A percentile compares a stretch with the other conserved stretches of the same genome.
Conservation (phyloP, 2,888 invertebrate genomes). For the Zele albiditarsus region DNA sequence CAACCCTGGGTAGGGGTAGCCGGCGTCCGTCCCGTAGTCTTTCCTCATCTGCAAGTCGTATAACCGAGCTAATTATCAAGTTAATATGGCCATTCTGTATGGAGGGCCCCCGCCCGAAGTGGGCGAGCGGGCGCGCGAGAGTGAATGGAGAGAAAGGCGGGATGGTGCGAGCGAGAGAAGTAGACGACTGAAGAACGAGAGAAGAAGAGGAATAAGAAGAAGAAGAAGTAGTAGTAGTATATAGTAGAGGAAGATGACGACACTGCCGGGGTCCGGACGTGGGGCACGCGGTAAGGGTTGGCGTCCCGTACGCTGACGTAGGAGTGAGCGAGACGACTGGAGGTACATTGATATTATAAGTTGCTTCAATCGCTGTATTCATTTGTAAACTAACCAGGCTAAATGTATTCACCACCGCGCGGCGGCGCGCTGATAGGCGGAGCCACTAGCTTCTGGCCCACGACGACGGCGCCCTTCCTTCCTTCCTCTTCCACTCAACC, state of each 20-base stretch:
- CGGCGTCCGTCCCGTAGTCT: slow-evolving; percentile 73
- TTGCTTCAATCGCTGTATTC: slow-evolving; percentile 83
- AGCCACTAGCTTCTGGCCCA: slow-evolving; percentile 67
- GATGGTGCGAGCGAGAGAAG: slow-evolving; percentile 52
- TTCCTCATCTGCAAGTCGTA: slow-evolving; percentile 91
- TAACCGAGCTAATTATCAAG: slow-evolving; percentile 93
- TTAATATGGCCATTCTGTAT: slow-evolving; percentile 88
- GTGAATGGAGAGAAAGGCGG: slow-evolving; percentile 44
- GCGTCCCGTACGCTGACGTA: slow-evolving; percentile 48
- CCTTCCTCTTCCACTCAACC: slow-evolving; percentile 56
- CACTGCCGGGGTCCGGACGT: slow-evolving; percentile 34
- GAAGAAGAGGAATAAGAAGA: slow-evolving; percentile 38
- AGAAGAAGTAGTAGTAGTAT: slow-evolving; percentile 31
- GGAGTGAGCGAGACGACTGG: slow-evolving; percentile 70
- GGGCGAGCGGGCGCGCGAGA: slow-evolving; percentile 61
- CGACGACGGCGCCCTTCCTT: slow-evolving; percentile 69
- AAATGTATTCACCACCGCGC: slow-evolving; percentile 73
- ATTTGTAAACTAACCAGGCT: slow-evolving; percentile 79
- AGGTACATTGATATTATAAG: slow-evolving; percentile 81
- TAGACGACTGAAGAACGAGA: slow-evolving; percentile 41
- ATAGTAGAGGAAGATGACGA: slow-evolving; percentile 29
- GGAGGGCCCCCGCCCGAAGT: slow-evolving; percentile 74
- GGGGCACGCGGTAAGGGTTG: slow-evolving; percentile 28
- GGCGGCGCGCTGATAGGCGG: slow-evolving; percentile 72
- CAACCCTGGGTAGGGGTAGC: slow-evolving; percentile 72